Evolutionary conservation across 2,888 invertebrate species (phyloP).

Genomic region (Molorchus minor): DNA sequence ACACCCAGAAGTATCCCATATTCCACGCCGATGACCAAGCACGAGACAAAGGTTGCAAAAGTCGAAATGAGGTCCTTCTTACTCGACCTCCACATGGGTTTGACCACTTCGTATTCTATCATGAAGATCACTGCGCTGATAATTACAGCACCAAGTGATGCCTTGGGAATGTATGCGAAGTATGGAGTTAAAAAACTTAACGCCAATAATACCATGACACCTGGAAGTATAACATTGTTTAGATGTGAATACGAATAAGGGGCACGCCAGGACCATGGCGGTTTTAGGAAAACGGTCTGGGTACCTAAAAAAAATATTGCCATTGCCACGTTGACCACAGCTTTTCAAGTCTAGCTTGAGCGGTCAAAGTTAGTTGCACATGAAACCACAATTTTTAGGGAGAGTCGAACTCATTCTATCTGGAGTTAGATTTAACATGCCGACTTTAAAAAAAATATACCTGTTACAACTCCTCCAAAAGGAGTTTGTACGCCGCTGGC

Average conservation of each 20-base stretch:
- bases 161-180: constrained; percentile 90
- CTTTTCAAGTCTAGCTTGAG: no score
- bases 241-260: no score
- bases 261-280: no score
- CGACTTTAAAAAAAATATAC: constrained; percentile 61
- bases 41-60: constrained; percentile 83
- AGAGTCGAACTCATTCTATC: no score
- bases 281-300: no score
- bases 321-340: no score
- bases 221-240: constrained; percentile 82
- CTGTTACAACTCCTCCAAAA: constrained; percentile 85
- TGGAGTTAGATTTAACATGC: no score
- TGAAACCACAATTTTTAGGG: no score
- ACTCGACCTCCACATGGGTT: constrained; percentile 85
- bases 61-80: constrained; percentile 84
- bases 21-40: constrained; percentile 84
- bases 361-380: no score
- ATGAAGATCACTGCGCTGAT: constrained; percentile 95
- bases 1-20: constrained; percentile 87
- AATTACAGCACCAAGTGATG: constrained; percentile 90
- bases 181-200: constrained; percentile 88
- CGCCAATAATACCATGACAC: constrained; percentile 81
- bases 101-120: constrained; percentile 90
- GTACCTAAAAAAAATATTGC: no score
- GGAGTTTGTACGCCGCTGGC: constrained; percentile 94